phyloP scores from a whole-genome alignment of 2,888 invertebrate genomes.

The Hipparchia semele region DNA sequence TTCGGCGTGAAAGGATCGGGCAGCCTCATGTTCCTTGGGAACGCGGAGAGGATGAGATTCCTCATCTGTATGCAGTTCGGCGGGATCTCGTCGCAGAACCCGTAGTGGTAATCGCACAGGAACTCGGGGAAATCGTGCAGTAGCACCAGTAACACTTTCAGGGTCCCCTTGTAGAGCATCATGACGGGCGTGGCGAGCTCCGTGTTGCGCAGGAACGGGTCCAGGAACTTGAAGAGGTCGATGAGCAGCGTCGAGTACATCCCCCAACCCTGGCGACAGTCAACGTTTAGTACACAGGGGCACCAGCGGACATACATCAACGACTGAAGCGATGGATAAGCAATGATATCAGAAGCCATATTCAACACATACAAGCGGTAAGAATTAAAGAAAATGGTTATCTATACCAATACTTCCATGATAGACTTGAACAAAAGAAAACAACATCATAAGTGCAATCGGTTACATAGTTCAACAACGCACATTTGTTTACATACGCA shows the following conservation, averaged over 20 bases:
- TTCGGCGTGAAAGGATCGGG: constrained; percentile 99
- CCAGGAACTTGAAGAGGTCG: constrained; percentile 97
- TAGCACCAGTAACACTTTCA: constrained; percentile 96
- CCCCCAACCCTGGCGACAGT: constrained; percentile 89
- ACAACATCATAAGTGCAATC: constrained; percentile 36
- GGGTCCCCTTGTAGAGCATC: constrained; percentile 96
- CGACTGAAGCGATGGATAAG: constrained; percentile 36
- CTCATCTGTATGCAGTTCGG: constrained; percentile 99
- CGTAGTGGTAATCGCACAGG: constrained; percentile 99
- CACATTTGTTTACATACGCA: constrained; percentile 28
- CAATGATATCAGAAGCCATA: constrained; percentile 39
- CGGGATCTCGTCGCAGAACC: constrained; percentile 99
- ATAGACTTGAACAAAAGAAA: constrained; percentile 40
- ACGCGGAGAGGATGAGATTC: constrained; percentile 98
- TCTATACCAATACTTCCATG: constrained; percentile 41
- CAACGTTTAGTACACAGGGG: constrained; percentile 28
- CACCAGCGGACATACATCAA: not conserved
- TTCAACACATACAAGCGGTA: constrained; percentile 36
- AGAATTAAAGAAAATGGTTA: constrained; percentile 30
- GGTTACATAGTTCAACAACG: constrained; percentile 25
- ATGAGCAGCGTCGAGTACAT: constrained; percentile 98
- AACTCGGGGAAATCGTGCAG: constrained; percentile 99
- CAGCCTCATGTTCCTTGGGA: constrained; percentile 98
- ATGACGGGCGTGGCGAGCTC: constrained; percentile 97
- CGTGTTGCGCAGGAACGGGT: constrained; percentile 98